A percentile compares a stretch with the other conserved stretches of the same genome.
phyloP scores from a whole-genome alignment of 2,888 invertebrate genomes.

The Myathropa florea region DNA sequence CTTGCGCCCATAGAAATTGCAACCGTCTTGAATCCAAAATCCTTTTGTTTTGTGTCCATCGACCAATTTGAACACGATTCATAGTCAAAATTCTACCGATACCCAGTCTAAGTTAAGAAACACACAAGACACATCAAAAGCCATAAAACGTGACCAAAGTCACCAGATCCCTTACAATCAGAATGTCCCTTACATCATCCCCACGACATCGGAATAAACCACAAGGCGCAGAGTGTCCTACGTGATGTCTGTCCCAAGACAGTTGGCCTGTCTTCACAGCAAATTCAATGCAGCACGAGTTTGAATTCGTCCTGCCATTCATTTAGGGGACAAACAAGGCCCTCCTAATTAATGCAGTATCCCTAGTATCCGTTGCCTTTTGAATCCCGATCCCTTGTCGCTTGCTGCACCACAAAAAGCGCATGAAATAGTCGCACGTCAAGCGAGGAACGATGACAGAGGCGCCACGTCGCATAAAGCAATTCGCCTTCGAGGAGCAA shows the following conservation, averaged over 20 bases:
- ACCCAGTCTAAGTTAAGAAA: no score
- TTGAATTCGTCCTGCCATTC: not conserved
- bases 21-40: no score
- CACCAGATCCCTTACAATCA: not conserved
- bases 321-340: conserved; percentile 20
- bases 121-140: not conserved
- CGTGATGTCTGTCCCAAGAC: not conserved
- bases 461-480: not conserved
- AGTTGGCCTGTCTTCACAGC: not conserved
- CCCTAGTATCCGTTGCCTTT: not conserved
- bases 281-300: not conserved
- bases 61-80: no score
- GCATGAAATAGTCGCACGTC: conserved; percentile 15
- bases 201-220: not conserved
- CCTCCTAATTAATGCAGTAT: conserved; percentile 35
- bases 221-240: not conserved
- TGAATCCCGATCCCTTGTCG: not conserved
- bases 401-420: conserved; percentile 1
- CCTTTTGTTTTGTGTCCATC: no score
- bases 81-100: no score
- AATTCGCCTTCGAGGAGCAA: conserved; percentile 16
- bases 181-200: no score
- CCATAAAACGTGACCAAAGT: not conserved
- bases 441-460: not conserved
- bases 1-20: no score